Evolutionary conservation across 2,113 vertebrate genomes (phyloP).

Genomic region (Eudorcas thomsonii): DNA sequence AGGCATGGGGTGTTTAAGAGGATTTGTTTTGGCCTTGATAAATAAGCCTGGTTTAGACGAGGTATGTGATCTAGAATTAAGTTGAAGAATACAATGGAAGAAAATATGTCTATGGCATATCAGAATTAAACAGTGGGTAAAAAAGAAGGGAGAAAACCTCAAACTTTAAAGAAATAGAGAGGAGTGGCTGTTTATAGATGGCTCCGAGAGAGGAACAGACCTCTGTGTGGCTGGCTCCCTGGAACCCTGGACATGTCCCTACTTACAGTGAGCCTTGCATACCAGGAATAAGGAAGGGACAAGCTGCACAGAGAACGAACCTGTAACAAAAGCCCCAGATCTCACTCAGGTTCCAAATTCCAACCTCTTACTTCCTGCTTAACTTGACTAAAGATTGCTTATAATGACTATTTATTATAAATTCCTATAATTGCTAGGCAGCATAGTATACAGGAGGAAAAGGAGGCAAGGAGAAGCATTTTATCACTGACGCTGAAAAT

Average conservation of each 20-base stretch:
- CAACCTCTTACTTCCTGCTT: not conserved
- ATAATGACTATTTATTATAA: not conserved
- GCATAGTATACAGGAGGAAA: not conserved
- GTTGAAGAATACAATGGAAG: not conserved
- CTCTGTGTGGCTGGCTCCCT: not conserved
- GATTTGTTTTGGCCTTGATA: not conserved
- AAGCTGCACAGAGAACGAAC: not conserved
- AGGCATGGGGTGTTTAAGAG: not conserved
- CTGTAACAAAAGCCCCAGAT: not conserved
- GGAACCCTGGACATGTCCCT: not conserved
- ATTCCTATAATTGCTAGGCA: not conserved
- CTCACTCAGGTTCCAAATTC: not conserved
- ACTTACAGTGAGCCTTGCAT: not conserved
- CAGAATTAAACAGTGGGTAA: not conserved
- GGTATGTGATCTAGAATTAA: not conserved
- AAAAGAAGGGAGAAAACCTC: not conserved
- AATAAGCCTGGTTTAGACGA: not conserved
- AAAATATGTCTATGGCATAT: not conserved
- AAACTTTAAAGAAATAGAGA: not conserved
- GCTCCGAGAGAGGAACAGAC: not conserved
- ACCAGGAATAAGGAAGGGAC: not conserved
- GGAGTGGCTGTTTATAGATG: not conserved
- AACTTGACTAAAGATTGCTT: constrained; percentile 21
- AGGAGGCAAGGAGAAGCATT: not conserved
- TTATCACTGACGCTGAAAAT: not conserved